These are phyloP conservation scores for Coremacera marginata DNA, from an alignment of 2,888 invertebrate genomes.

Conservation along the genomic window DNA sequence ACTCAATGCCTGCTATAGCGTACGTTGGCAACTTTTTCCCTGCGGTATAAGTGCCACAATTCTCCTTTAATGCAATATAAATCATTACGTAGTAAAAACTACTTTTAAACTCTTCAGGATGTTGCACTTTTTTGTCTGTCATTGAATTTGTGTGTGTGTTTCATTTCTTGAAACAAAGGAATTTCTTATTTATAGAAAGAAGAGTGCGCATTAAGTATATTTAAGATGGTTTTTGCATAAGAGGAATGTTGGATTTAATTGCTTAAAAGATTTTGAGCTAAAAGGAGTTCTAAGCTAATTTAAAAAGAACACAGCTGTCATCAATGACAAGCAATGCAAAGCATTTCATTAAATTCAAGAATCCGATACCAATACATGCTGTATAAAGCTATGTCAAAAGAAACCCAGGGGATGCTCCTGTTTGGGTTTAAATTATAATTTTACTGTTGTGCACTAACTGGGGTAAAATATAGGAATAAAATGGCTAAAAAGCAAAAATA, in stretches of 20 bases:
- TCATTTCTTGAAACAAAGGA: background rate
- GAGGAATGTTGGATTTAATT: conserved; percentile 4
- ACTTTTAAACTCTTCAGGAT: background rate
- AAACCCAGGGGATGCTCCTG: too few species aligned
- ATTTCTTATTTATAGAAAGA: conserved; percentile 6
- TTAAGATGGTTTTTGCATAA: background rate
- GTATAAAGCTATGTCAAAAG: too few species aligned
- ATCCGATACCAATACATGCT: too few species aligned
- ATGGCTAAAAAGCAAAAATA: too few species aligned
- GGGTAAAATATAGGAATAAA: too few species aligned
- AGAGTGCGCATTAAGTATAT: background rate
- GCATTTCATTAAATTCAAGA: too few species aligned
- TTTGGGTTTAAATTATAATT: too few species aligned
- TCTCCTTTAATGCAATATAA: background rate
- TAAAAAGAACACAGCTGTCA: background rate
- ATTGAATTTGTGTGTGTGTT: background rate
- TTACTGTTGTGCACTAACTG: too few species aligned
- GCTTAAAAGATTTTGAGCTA: background rate
- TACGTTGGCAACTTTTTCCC: too few species aligned
- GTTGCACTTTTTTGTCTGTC: conserved; percentile 14
- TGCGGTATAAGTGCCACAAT: background rate
- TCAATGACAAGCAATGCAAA: too few species aligned
- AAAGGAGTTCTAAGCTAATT: background rate
- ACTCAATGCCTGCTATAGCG: too few species aligned
- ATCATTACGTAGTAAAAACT: background rate